Conservation (phyloP, 2,888 invertebrate species). For the Heliconius cydno region DNA sequence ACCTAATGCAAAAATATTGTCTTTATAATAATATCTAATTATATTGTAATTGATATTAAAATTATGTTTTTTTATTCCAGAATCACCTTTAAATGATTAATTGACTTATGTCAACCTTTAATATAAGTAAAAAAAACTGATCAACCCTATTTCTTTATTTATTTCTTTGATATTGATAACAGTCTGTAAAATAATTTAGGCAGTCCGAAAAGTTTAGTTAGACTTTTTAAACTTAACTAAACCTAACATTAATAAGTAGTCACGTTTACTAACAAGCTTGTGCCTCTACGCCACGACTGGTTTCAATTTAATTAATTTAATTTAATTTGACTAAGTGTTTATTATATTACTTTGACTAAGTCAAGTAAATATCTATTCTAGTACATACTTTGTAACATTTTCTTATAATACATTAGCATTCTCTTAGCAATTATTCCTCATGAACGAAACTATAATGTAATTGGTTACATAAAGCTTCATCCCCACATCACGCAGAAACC, state of each 20-base stretch:
- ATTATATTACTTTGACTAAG: not conserved
- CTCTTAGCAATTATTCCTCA: not conserved
- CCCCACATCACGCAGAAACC: constrained; percentile 16
- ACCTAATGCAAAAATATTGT: no score
- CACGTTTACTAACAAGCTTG: no score
- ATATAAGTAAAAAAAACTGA: no score
- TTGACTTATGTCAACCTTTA: no score
- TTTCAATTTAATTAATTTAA: no score
- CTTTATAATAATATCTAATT: no score
- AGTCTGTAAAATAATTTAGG: not conserved
- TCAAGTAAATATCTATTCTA: not conserved
- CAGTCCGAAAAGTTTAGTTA: not conserved
- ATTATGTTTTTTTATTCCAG: no score
- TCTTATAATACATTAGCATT: not conserved
- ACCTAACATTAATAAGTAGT: not conserved
- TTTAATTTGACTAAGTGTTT: not conserved
- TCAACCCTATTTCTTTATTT: no score
- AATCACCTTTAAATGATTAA: no score
- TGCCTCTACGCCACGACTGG: no score
- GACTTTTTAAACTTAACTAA: not conserved
- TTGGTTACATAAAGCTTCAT: constrained; percentile 15
- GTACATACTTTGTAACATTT: not conserved
- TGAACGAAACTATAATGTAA: not conserved
- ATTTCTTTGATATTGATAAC: no score
- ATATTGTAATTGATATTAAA: no score